Evolutionary conservation across 1,140 invertebrate species (phyloP).

Genomic region (Drosophila grimshawi): DNA sequence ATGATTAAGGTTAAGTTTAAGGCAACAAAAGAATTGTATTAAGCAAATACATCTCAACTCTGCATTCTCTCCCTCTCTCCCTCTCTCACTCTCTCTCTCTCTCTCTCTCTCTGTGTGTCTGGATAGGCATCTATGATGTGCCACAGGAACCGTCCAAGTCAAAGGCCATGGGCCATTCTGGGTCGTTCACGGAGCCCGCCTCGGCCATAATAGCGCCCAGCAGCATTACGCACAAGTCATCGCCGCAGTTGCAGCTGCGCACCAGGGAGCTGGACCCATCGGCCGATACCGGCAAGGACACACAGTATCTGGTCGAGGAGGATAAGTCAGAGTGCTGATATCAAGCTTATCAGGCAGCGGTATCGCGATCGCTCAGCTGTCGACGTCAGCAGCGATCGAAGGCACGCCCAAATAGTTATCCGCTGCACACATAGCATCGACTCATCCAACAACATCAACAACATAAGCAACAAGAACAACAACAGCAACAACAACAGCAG

Average conservation of each 20-base stretch:
- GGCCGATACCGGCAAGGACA: constrained; percentile 96
- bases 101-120: not conserved
- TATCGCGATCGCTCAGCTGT: constrained; percentile 47
- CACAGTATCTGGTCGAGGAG: constrained; percentile 94
- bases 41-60: too few relatives aligned
- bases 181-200: constrained; percentile 86
- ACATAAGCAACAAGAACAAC: constrained; percentile 10
- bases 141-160: constrained; percentile 89
- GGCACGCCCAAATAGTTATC: constrained; percentile 54
- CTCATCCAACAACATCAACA: constrained; percentile 32
- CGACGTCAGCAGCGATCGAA: constrained; percentile 48
- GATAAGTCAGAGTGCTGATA: constrained; percentile 87
- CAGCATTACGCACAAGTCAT: constrained; percentile 90
- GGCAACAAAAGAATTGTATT: too few relatives aligned
- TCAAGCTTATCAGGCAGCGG: constrained; percentile 66
- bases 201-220: constrained; percentile 92
- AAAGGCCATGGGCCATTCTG: constrained; percentile 84
- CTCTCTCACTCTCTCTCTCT: not conserved
- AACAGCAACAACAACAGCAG: constrained; percentile 20
- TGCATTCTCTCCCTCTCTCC: too few relatives aligned
- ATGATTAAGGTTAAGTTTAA: too few relatives aligned
- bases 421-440: constrained; percentile 72
- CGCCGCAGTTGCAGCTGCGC: constrained; percentile 89
- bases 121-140: constrained; percentile 90
- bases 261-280: constrained; percentile 93